Evolutionary conservation across 2,113 vertebrate genomes (phyloP).

Genomic region (Chlorodrepanis virens): DNA sequence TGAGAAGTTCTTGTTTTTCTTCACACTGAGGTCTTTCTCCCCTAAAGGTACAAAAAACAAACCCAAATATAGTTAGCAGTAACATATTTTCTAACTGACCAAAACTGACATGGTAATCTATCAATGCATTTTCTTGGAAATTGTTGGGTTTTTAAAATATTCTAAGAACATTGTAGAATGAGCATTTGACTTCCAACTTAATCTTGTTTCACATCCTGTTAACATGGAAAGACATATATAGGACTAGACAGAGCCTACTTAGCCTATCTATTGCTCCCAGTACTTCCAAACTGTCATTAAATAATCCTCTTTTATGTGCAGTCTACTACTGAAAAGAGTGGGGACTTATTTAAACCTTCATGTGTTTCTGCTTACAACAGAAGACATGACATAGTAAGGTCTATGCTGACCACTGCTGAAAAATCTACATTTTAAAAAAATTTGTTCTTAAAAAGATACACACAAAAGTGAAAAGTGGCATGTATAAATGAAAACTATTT

Average conservation of each 20-base stretch:
- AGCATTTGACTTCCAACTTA: neutral
- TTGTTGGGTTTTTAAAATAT: neutral
- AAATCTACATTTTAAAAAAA: neutral
- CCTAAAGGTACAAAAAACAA: neutral
- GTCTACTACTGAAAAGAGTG: neutral
- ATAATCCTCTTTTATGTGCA: neutral
- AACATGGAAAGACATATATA: neutral
- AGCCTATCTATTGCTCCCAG: slow-evolving; percentile 27
- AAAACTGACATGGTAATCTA: neutral
- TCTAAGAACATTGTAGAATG: neutral
- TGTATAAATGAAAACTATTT: neutral
- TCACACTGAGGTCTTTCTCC: neutral
- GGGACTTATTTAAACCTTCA: neutral
- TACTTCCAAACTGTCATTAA: slow-evolving; percentile 19
- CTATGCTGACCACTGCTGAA: neutral
- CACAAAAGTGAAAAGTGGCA: fast-evolving
- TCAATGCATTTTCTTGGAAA: neutral
- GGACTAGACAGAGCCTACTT: neutral
- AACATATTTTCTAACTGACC: neutral
- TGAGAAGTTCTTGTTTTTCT: neutral
- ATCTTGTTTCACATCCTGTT: slow-evolving; percentile 8
- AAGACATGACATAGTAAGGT: neutral
- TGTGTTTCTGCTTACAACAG: neutral
- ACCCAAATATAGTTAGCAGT: neutral
- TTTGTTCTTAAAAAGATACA: neutral